Evolutionary conservation across 2,113 vertebrate genomes (phyloP).

Genomic region (Asarcornis scutulata): DNA sequence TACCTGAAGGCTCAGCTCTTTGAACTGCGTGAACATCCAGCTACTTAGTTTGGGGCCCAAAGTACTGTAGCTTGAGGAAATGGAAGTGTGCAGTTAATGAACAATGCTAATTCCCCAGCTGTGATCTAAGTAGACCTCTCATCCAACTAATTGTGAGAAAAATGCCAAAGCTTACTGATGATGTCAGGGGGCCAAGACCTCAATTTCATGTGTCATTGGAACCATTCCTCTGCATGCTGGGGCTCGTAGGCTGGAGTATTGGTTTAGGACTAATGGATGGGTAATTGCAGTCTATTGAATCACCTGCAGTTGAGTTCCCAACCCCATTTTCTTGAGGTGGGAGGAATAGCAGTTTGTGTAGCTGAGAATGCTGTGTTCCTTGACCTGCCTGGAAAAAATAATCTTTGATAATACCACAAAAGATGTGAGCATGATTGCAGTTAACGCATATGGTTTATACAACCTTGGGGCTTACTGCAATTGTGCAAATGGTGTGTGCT

Average conservation of each 20-base stretch:
- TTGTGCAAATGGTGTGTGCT: background rate
- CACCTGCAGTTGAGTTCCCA: background rate
- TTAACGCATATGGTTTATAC: accelerated
- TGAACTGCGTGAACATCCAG: conserved; percentile 44
- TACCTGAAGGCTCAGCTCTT: background rate
- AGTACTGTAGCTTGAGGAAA: conserved; percentile 7
- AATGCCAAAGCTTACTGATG: conserved; percentile 39
- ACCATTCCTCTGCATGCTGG: background rate
- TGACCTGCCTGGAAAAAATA: background rate
- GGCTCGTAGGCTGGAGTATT: background rate
- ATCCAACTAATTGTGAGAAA: conserved; percentile 61
- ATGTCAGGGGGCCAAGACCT: conserved; percentile 39
- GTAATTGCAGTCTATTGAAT: background rate
- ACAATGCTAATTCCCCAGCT: conserved; percentile 54
- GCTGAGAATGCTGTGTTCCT: background rate
- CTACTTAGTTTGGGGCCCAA: conserved; percentile 43
- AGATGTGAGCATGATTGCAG: accelerated
- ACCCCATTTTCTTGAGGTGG: background rate
- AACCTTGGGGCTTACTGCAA: background rate
- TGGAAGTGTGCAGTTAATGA: conserved; percentile 46
- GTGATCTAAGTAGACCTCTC: conserved; percentile 26
- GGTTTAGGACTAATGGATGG: background rate
- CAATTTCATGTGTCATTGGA: conserved; percentile 65
- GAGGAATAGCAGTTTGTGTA: background rate
- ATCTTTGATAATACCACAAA: background rate